Conservation (phyloP, 2,113 vertebrate genomes). For the Ramphastos sulfuratus region DNA sequence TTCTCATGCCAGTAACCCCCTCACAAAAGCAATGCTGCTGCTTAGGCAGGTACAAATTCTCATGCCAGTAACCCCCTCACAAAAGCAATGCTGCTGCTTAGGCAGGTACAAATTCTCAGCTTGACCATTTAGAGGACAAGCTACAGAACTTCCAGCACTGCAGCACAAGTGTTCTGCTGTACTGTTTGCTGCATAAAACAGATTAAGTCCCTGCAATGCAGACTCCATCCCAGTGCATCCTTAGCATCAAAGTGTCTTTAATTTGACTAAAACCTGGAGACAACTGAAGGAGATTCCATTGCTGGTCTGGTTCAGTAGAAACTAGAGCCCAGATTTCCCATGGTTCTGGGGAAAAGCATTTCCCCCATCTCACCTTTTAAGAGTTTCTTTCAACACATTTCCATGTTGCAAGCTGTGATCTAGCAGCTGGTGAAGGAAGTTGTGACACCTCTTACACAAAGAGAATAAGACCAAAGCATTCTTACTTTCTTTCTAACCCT, state of each 20-base stretch:
- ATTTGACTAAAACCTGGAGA: not conserved
- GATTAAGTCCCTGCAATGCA: not conserved
- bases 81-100: not conserved
- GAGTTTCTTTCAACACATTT: not conserved
- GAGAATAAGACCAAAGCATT: not conserved
- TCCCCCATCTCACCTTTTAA: fast-evolving
- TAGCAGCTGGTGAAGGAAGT: not conserved
- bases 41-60: not conserved
- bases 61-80: not conserved
- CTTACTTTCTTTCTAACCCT: not conserved
- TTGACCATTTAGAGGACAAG: not conserved
- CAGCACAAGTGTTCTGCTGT: not conserved
- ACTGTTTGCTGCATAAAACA: not conserved
- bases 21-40: not conserved
- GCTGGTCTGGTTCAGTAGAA: not conserved
- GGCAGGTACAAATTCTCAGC: not conserved
- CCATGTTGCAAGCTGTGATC: not conserved
- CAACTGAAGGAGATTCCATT: not conserved
- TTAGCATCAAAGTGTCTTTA: not conserved
- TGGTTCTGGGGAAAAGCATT: not conserved
- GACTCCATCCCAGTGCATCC: not conserved
- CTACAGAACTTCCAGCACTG: not conserved
- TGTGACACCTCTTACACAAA: not conserved
- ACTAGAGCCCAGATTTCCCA: not conserved
- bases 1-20: not conserved